Base-by-base conservation (phyloP, 2,797 vertebrate species). In the Cercopithecus petaurista region DNA sequence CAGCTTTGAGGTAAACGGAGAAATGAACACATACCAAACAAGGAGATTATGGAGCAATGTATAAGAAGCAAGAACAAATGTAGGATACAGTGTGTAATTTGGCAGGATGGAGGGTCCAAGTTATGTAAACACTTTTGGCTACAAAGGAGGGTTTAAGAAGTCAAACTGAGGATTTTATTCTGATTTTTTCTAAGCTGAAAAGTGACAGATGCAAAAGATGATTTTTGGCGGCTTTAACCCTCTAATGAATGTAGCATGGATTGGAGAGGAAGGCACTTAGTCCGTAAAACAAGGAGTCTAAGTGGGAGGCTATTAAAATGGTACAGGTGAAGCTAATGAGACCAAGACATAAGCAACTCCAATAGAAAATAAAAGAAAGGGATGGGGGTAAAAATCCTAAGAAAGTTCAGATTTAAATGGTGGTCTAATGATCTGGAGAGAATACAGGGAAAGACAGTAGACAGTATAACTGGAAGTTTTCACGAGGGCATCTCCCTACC, bases 31-130 rank as follows among this genome's bases (percentile, higher is more conserved):
- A 55, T 79, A 55, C 7, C 15, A 77, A 30, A 22, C 24, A 46
- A 81, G 12, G 17, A 33, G 4, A 1, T 64, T 41, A 52, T 4
- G 59, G 55, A 88, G 21, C 55, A 52, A 43, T 36, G 39, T 7
- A 28, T 3, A 36, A 64, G 36, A 41, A 79, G 13, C 59, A 41
- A 85, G 24, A 93, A n/a, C 4, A 3, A 24, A 57, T 22, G 1
- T 43, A 39, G 1, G 13, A 7, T 4, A 59, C 0, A 33, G 1
- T n/a, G 12, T 76, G 4, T 5, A 28, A n/a, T 76, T 7, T 12
- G 4, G 41, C 24, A 59, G n/a, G 9, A 30, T 9, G 33, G 52
- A 26, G 7, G 4, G 41, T 28, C 9, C 59, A 26, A 1, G 4
- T 12, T 50, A 15, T 2, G 10, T 13, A 75, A 39, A 50, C 41